These are phyloP conservation scores for Eupithecia inturbata DNA, from an alignment of 2,888 invertebrate genomes.

Conservation along the genomic window DNA sequence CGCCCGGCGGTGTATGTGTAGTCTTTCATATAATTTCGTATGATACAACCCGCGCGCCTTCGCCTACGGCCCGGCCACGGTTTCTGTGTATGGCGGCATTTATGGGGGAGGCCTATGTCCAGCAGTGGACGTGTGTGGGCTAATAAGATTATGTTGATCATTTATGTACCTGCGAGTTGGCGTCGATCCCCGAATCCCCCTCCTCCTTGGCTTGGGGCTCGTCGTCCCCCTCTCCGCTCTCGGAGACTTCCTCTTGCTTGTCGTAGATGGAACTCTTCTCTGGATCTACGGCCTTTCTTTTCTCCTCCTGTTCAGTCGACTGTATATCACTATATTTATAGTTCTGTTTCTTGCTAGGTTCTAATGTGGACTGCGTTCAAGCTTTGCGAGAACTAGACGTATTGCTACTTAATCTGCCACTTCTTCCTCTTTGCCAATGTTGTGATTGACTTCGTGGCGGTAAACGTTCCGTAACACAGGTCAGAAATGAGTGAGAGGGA, in stretches of 20 bases:
- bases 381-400: neutral
- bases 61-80: no score
- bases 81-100: no score
- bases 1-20: no score
- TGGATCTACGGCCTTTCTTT: conserved; percentile 90
- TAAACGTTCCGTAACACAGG: neutral
- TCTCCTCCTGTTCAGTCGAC: conserved; percentile 85
- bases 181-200: conserved; percentile 95
- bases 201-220: conserved; percentile 87
- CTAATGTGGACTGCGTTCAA: conserved; percentile 9
- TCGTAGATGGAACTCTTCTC: conserved; percentile 88
- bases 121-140: no score
- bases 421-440: neutral
- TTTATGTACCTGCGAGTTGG: conserved; percentile 88
- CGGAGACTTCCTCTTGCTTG: conserved; percentile 86
- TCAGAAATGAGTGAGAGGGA: neutral
- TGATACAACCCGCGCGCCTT: no score
- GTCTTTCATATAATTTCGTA: no score
- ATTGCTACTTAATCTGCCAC: neutral
- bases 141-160: neutral
- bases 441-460: neutral
- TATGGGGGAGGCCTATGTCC: no score
- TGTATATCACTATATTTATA: conserved; percentile 35
- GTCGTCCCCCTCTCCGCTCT: conserved; percentile 80
- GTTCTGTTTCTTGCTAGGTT: conserved; percentile 21